Conservation (phyloP, 1,140 invertebrate species). For the Orussus abietinus region DNA sequence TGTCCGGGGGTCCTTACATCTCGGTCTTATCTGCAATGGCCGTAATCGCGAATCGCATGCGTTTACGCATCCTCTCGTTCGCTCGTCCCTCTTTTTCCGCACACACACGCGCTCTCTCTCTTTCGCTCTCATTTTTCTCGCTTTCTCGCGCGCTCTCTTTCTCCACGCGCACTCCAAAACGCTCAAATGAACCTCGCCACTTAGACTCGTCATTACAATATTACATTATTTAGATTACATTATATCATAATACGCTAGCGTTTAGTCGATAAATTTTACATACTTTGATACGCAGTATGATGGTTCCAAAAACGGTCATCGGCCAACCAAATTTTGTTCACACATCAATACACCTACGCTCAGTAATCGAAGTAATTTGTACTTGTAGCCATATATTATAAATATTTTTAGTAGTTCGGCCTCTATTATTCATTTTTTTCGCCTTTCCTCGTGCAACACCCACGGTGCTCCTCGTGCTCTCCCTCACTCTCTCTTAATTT, state of each 20-base stretch:
- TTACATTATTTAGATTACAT: conserved; percentile 57
- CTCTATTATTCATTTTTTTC: conserved; percentile 43
- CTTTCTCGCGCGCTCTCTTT: conserved; percentile 42
- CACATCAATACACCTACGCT: conserved; percentile 56
- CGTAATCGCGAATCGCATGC: too few relatives aligned
- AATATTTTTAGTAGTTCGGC: conserved; percentile 53
- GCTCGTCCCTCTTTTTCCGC: conserved; percentile 27
- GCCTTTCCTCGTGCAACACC: too few relatives aligned
- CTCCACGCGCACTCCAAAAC: conserved; percentile 46
- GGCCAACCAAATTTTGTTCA: conserved; percentile 56
- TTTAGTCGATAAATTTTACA: conserved; percentile 57
- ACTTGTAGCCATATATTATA: conserved; percentile 57
- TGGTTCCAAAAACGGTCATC: conserved; percentile 56
- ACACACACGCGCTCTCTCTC: conserved; percentile 16
- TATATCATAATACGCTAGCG: conserved; percentile 55
- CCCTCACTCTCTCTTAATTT: conserved; percentile 22
- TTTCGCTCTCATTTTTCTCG: conserved; percentile 23
- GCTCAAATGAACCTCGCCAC: conserved; percentile 54
- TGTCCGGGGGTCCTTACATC: too few relatives aligned
- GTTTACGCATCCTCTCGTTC: conserved; percentile 43
- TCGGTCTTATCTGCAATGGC: too few relatives aligned
- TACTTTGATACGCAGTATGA: conserved; percentile 57
- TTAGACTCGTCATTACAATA: conserved; percentile 56
- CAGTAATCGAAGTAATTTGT: conserved; percentile 57
- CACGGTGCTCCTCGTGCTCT: too few relatives aligned